Evolutionary conservation across 2,888 invertebrate genomes (phyloP).

Genomic region (Cantharis flavilabris): DNA sequence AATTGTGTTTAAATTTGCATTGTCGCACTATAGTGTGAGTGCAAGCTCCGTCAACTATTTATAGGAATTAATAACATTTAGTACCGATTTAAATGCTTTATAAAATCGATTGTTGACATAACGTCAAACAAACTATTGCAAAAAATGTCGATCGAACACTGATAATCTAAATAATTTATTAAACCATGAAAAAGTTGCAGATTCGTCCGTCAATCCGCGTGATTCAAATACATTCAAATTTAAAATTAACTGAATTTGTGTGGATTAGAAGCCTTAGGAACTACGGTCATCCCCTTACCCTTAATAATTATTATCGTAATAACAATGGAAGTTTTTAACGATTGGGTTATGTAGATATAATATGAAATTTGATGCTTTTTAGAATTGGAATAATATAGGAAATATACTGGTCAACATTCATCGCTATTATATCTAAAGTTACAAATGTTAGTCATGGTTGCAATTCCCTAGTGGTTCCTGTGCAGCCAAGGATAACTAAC

Average conservation of each 20-base stretch:
- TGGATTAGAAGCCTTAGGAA: too few species aligned
- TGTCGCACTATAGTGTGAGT: background rate
- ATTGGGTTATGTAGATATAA: background rate
- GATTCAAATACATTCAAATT: too few species aligned
- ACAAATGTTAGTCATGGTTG: constrained; percentile 32
- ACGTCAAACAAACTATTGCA: background rate
- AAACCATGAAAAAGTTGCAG: too few species aligned
- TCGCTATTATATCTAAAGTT: constrained; percentile 21
- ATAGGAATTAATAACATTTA: background rate
- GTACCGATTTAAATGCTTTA: background rate
- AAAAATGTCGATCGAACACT: background rate
- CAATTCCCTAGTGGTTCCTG: constrained; percentile 33
- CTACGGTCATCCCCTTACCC: too few species aligned
- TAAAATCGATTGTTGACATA: background rate
- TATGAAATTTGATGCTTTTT: background rate
- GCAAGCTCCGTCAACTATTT: background rate
- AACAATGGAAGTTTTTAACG: background rate
- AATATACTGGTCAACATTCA: constrained; percentile 19
- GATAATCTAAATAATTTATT: too few species aligned
- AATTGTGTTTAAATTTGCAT: background rate
- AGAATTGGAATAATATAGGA: constrained; percentile 1
- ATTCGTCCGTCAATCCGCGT: too few species aligned
- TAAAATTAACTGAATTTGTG: too few species aligned
- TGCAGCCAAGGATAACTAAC: constrained; percentile 36
- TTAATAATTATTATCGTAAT: background rate